These are phyloP conservation scores for Cyprinodon brontotheroides DNA, from an alignment of 2,113 vertebrate species.

Conservation along the genomic window DNA sequence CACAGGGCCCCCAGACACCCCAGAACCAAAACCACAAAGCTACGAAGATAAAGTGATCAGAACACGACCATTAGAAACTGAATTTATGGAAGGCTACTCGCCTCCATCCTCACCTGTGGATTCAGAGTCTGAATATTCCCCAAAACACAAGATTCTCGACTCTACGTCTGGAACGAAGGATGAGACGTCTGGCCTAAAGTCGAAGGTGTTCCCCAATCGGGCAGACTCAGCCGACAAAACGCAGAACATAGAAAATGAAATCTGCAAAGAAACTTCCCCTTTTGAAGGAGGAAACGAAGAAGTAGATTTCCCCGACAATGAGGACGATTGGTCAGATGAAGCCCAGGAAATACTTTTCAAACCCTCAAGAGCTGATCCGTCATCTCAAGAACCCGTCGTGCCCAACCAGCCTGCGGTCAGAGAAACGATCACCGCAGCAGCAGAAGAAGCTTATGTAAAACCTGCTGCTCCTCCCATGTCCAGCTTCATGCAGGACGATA, in stretches of 20 bases:
- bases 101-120: constrained; percentile 69
- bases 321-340: constrained; percentile 69
- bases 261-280: constrained; percentile 21
- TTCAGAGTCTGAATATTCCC: constrained; percentile 66
- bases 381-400: constrained; percentile 29
- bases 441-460: constrained; percentile 38
- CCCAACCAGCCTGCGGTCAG: constrained; percentile 20
- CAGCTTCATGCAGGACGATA: constrained; percentile 62
- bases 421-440: constrained; percentile 42
- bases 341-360: constrained; percentile 47
- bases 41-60: constrained; percentile 34
- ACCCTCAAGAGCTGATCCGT: constrained; percentile 34
- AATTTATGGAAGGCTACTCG: constrained; percentile 70
- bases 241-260: constrained; percentile 18
- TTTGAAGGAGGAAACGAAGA: constrained; percentile 45
- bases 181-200: constrained; percentile 13
- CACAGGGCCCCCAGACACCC: constrained; percentile 31
- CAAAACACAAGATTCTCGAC: constrained; percentile 47
- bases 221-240: not conserved
- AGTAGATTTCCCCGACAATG: constrained; percentile 62
- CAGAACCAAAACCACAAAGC: constrained; percentile 31
- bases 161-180: constrained; percentile 18
- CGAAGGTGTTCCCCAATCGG: constrained; percentile 14
- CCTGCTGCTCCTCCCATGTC: constrained; percentile 27
- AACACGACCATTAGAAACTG: constrained; percentile 55